A percentile compares a stretch with the other conserved stretches of the same genome.
Conservation (phyloP, 2,888 invertebrate genomes). For the Cecidostiba fungosa region DNA sequence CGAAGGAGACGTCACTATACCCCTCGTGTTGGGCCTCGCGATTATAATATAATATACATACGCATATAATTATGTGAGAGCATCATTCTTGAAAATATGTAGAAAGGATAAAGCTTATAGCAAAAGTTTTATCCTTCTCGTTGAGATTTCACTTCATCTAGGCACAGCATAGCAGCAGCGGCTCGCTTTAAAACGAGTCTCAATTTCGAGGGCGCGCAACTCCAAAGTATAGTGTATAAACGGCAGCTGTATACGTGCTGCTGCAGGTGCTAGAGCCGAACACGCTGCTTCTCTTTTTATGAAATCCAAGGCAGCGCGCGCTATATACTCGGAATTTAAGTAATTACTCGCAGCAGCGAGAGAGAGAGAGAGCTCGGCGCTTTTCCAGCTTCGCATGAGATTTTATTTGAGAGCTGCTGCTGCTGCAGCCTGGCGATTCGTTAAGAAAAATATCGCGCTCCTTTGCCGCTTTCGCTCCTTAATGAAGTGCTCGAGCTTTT, state of each 20-base stretch:
- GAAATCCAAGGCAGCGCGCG: slow-evolving; percentile 12
- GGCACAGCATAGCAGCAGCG: background rate
- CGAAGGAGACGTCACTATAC: background rate
- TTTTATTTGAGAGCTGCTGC: background rate
- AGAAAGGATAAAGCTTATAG: background rate
- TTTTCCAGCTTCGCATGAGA: background rate
- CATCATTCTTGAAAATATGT: background rate
- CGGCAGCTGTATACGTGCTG: background rate
- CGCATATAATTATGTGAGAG: background rate
- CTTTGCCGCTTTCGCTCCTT: background rate
- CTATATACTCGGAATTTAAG: slow-evolving; percentile 16
- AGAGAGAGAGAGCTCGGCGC: background rate
- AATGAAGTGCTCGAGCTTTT: slow-evolving; percentile 10
- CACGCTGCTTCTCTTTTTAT: slow-evolving; percentile 19
- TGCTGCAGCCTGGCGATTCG: background rate
- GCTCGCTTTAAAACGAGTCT: slow-evolving; percentile 27
- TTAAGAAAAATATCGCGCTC: slow-evolving; percentile 14
- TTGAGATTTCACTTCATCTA: background rate
- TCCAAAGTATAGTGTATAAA: background rate
- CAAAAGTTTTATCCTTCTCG: background rate
- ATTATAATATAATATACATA: slow-evolving; percentile 13
- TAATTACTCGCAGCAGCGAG: slow-evolving; percentile 20
- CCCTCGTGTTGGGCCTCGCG: background rate
- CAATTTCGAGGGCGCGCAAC: slow-evolving; percentile 26
- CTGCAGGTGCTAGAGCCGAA: background rate